Evolutionary conservation across 2,888 invertebrate genomes (phyloP), one percentile per base, ranked within the genome.

Genomic region (Hetaerina titia): DNA sequence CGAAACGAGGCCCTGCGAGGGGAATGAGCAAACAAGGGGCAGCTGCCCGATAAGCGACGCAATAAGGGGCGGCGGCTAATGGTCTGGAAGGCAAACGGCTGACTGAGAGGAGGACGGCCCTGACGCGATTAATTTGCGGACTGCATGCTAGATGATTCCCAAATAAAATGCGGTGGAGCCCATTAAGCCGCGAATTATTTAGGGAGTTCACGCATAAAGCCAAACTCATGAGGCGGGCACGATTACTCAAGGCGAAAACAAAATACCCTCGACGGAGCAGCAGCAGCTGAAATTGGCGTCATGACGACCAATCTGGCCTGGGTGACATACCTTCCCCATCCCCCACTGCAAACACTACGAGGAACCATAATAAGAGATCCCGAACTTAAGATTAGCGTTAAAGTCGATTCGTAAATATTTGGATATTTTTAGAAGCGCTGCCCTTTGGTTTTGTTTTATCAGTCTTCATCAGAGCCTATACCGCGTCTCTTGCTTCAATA

Each of bases 11-110:
- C 81, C 81, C 11, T 11, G 81, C n/a, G 69, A 69, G n/a, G 69
- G 69, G 69, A 69, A 69, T 69, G n/a, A 69, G 81, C 81, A 81
- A 81, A 81, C 81, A 69, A 6, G 19, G 63, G 69, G 69, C n/a
- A n/a, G 69, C n/a, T 69, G n/a, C n/a, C 69, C 69, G 69, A 69
- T 69, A 69, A 69, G 69, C 7, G 69, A 69, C 69, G 69, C 69
- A 69, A 69, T 69, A 81, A 81, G 81, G 81, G 81, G 19, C 81
- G 25, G 9, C 81, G 81, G 81, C 81, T 81, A 81, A 81, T 81
- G 81, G 81, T 13, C 81, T 7, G 81, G 81, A 81, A 81, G 81
- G 81, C 22, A n/a, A n/a, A n/a, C 69, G 69, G 5, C 69, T 19
- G n/a, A 69, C n/a, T n/a, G 69, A 69, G 69, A 69, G 19, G 69